These are phyloP conservation scores for Holothuria leucospilota DNA, from an alignment of 53 echinoderm and acorn worm species.

Conservation along the genomic window DNA sequence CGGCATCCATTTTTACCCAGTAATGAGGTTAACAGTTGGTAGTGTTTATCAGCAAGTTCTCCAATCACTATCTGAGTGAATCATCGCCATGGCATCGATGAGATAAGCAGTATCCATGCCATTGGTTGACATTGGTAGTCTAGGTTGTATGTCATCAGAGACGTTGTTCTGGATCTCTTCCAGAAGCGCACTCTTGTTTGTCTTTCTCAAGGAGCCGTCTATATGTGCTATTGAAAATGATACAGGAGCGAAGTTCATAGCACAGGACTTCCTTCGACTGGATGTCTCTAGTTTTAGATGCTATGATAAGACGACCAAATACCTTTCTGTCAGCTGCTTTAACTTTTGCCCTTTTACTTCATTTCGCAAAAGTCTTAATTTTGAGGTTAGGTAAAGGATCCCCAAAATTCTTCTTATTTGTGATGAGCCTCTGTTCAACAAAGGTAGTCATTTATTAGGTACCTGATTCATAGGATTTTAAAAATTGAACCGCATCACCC, in stretches of 20 bases:
- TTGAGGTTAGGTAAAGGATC: not conserved
- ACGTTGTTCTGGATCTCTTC: not conserved
- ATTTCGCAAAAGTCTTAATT: not conserved
- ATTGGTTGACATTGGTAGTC: not conserved
- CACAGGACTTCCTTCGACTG: not conserved
- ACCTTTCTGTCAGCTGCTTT: conserved; percentile 5
- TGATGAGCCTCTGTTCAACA: conserved; percentile 17
- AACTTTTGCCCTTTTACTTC: not conserved
- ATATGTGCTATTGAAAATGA: not conserved
- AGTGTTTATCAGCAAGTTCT: conserved; percentile 5
- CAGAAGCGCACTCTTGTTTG: not conserved
- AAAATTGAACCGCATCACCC: not conserved
- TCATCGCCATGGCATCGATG: not conserved
- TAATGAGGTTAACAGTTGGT: too few relatives aligned
- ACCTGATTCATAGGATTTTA: not conserved
- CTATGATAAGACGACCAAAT: conserved; percentile 4
- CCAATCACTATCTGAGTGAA: conserved; percentile 32
- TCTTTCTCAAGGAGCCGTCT: not conserved
- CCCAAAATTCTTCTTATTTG: conserved; percentile 4
- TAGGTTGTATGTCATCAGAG: not conserved
- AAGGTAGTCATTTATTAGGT: not conserved
- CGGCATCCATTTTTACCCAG: conserved; percentile 28
- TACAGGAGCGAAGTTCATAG: not conserved
- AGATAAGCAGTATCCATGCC: conserved; percentile 27
- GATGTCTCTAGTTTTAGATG: not conserved